Base-by-base conservation (phyloP, 1,140 invertebrate genomes). In the Drosophila pseudoananassae region DNA sequence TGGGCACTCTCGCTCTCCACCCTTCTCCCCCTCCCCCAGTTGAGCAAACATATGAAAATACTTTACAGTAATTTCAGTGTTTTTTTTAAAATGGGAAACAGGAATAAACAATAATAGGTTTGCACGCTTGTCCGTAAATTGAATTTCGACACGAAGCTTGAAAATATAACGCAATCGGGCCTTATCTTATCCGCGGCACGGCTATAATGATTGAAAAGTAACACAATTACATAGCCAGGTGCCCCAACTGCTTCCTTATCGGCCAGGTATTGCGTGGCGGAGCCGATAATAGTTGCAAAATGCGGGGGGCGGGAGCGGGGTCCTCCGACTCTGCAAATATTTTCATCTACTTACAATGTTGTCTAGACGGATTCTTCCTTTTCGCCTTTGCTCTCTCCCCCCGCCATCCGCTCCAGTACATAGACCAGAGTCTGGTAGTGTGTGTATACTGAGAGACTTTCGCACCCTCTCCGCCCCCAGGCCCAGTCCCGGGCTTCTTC, bases 151-250 rank as follows among this genome's bases (percentile, higher is more conserved):
- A 85, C 61, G 71, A 78, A 69, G 71, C 56, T 25, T 47, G 49
- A 49, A 50, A 54, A 51, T 63, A 29, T 69, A 66, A 14, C 49
- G 49, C 27, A 55, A 55, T 63, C 71, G 38, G 61, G 70, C 71
- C 64, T 84, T 85, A 84, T 84, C 80, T 84, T 85, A 84, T 84
- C 80, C 80, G 68, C 59, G 85, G 71, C 78, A 78, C 64, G 46
- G 54, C 45, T 84, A 76, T 51, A 79, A 76, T 75, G 82, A 73
- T 76, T 55, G 45, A 69, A 68, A 53, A 68, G 68, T 69, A 69
- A 46, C 27, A 38, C 29, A 36, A 36, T 36, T 36, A 36, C 33
- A 54, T 50, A 54, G 29, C 68, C 68, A 69, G 38, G 31, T 46
- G 63, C 40, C 45, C 55, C 23, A 74, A 65, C 52, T 55, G 60